Base-by-base conservation (phyloP, 35 echinoderm and acorn worm species). In the Ophioderma brevispina region DNA sequence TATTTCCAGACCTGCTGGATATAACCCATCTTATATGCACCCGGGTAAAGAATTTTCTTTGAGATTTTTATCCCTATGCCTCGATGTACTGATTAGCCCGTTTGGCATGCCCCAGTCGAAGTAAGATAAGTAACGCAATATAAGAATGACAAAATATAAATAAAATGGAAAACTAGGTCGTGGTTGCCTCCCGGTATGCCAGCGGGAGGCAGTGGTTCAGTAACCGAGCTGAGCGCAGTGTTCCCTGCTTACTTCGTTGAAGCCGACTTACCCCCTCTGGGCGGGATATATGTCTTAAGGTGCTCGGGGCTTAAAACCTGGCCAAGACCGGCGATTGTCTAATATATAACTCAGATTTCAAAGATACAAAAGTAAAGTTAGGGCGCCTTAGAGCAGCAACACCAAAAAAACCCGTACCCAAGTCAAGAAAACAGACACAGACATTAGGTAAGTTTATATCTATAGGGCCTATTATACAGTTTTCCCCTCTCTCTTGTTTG, bases 71-170 rank as follows among this genome's bases (percentile, higher is more conserved):
- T 13, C 23, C 59, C 59, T 25, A 13, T 70, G 59, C 59, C 59
- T 70, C 23, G 59, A 70, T 70, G 28, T 70, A 70, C 59, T 70
- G 59, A 70, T 70, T 70, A 52, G 46, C 8, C 46, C n/a, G 46
- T 8, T 52, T 52, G 46, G 46, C 46, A 52, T 52, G 46, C 46
- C 46, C 46, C 46, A 52, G 46, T 52, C 46, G 46, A 52, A 52
- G 46, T 70, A 70, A 70, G 59, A 70, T 70, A 70, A 70, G 59
- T 70, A 70, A 70, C 59, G 59, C 17, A 70, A 70, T 70, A 70
- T 70, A 25, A 70, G 59, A 70, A 70, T 70, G 59, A 70, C 59
- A 70, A 70, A 70, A 70, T 70, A 70, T 13, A 70, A 70, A 70
- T 70, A 70, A 70, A 70, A 70, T 70, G 59, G 6, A 70, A 70